These are phyloP conservation scores for Dasyurus viverrinus DNA, from an alignment of 2,113 vertebrate species.

Conservation along the genomic window DNA sequence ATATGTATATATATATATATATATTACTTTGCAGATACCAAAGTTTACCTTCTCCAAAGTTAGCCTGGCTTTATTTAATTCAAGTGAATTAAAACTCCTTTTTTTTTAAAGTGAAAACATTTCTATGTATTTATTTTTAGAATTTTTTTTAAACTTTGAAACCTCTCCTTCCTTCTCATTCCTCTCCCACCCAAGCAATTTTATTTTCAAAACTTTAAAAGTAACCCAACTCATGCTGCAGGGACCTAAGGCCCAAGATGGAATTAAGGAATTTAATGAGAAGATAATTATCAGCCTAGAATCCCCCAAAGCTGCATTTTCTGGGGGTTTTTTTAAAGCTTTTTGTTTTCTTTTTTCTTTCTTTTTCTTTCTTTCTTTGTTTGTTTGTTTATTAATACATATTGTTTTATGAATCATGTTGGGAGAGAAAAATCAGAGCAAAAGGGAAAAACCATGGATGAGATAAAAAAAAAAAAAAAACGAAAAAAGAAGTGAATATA, in stretches of 20 bases:
- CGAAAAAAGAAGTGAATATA: too few relatives aligned
- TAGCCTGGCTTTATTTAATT: not conserved
- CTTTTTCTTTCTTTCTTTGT: too few relatives aligned
- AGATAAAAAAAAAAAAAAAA: too few relatives aligned
- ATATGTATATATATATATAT: too few relatives aligned
- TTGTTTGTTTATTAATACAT: too few relatives aligned
- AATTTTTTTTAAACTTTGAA: not conserved
- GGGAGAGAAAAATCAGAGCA: too few relatives aligned
- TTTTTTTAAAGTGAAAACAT: not conserved
- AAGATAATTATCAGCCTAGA: not conserved
- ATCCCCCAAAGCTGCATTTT: not conserved
- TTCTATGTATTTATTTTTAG: not conserved
- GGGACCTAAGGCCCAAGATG: not conserved
- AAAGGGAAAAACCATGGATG: too few relatives aligned
- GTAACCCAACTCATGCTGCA: not conserved
- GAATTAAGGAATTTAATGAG: not conserved
- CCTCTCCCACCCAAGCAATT: not conserved
- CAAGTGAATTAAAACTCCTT: not conserved
- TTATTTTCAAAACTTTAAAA: not conserved
- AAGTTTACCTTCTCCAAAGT: not conserved
- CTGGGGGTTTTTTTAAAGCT: too few relatives aligned
- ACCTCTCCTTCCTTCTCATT: not conserved
- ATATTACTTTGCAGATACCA: not conserved
- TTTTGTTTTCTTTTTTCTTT: too few relatives aligned
- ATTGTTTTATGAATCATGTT: too few relatives aligned